Conservation (phyloP, 2,113 vertebrate genomes). For the Etheostoma spectabile region DNA sequence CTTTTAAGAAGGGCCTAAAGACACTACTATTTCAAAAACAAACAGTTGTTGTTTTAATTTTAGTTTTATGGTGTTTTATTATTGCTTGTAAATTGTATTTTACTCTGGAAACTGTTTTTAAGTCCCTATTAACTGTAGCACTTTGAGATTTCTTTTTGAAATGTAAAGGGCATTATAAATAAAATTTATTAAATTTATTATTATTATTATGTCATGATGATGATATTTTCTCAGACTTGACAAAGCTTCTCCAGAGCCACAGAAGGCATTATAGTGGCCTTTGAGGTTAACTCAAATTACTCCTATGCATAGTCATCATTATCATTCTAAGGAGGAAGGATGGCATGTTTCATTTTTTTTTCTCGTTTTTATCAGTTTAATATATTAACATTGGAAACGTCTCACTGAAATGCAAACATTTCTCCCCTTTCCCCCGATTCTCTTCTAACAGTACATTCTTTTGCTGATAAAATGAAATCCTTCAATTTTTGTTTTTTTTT, state of each 20-base stretch:
- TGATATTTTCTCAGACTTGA: too few relatives aligned
- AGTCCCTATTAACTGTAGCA: too few relatives aligned
- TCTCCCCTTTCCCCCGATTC: not conserved
- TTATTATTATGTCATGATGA: too few relatives aligned
- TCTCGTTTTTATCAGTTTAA: not conserved
- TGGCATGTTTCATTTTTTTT: not conserved
- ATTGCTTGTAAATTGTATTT: too few relatives aligned
- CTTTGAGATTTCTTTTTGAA: too few relatives aligned
- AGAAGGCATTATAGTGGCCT: not conserved
- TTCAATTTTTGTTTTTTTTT: not conserved
- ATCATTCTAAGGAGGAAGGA: not conserved
- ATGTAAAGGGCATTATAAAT: too few relatives aligned
- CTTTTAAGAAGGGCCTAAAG: too few relatives aligned
- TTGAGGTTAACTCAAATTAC: not conserved
- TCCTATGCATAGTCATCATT: not conserved
- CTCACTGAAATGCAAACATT: not conserved
- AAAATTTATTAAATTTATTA: too few relatives aligned
- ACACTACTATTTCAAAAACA: too few relatives aligned
- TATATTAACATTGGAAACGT: not conserved
- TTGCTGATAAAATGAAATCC: slow-evolving; percentile 16
- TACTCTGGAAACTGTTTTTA: too few relatives aligned
- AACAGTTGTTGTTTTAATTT: too few relatives aligned
- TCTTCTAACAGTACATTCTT: not conserved
- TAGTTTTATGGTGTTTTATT: too few relatives aligned
- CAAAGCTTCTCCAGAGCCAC: not conserved